Base-by-base conservation (phyloP, 2,888 invertebrate species). In the Smittia aterrima region DNA sequence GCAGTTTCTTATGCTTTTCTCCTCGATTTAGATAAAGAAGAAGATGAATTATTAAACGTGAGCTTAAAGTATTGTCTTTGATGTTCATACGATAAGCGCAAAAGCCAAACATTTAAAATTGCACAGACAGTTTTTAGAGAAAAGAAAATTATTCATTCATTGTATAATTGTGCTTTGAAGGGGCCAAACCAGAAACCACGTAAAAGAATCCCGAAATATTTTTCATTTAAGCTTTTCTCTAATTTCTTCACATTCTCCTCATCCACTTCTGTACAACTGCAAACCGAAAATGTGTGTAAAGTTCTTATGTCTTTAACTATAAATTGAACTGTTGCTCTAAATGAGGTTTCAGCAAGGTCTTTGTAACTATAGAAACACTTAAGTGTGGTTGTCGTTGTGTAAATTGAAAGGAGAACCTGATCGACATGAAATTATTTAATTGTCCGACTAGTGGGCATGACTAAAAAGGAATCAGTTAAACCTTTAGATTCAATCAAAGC, bases 91-190 rank as follows among this genome's bases (percentile, higher is more conserved):
- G 38, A 38, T n/a, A n/a, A 38, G 38, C 38, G 4, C 6, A 22
- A 40, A 66, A 66, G 32, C 4, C 38, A 41, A 24, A 47, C 22
- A 53, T 41, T 18, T 47, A 68, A 27, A 53, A 68, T 38, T 40
- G 38, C 40, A 22, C 27, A 38, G 40, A 38, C 24, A 47, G 22
- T 68, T 47, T 66, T 6, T 47, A 9, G 25, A 1, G 16, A 53
- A 22, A 53, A 22, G 11, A 11, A 38, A 38, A 38, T 38, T 38
- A n/a, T n/a, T 38, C 38, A 4, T 38, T 38, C 38, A 38, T 68
- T 67, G 68, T 68, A 47, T 68, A 71, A 54, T 54, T 71, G 70
- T 71, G 70, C 70, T 71, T 71, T 71, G 13, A 53, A 54, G 70
- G 70, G 70, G 70, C 70, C 70, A 71, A 71, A 71, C 22, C 18